phyloP scores from a whole-genome alignment of 2,888 invertebrate species.

The Amblyteles armatorius region DNA sequence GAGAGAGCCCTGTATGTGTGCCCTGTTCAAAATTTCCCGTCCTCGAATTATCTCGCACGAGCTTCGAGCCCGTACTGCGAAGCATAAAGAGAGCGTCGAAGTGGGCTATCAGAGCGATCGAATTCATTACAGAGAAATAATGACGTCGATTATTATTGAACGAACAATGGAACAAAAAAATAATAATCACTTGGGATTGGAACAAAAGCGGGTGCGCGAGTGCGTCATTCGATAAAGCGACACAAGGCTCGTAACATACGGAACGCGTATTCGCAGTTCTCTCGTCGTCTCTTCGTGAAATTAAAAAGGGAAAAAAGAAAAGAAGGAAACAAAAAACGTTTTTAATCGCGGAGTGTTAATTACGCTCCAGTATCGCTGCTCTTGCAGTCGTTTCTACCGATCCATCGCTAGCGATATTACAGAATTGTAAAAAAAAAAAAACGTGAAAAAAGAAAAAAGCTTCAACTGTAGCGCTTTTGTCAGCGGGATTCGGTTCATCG shows the following conservation, averaged over 20 bases:
- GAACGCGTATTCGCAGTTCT: not conserved
- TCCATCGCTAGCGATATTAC: not conserved
- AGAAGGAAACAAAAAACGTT: not conserved
- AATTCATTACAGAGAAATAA: not conserved
- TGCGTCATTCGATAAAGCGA: slow-evolving; percentile 7
- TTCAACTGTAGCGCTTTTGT: not conserved
- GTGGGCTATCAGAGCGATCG: not conserved
- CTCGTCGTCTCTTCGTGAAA: not conserved
- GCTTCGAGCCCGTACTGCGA: not conserved
- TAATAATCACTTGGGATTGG: not conserved
- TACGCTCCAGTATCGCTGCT: not conserved
- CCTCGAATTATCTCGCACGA: not conserved
- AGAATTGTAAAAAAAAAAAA: not conserved
- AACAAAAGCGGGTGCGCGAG: not conserved
- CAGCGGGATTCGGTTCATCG: not conserved
- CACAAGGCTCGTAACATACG: not conserved
- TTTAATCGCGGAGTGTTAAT: not conserved
- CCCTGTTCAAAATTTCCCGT: slow-evolving; percentile 1
- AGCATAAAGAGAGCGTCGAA: not conserved
- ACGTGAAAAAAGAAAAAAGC: not conserved
- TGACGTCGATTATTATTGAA: slow-evolving; percentile 3
- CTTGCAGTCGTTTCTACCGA: not conserved
- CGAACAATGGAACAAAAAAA: not conserved
- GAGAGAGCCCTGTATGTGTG: not conserved
- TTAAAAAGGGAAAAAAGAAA: too few relatives aligned